Percentiles rank a stretch among this genome's conserved stretches.
These are phyloP conservation scores for Drepanosiphum platanoidis DNA, from an alignment of 2,888 invertebrate genomes.

Conservation along the genomic window DNA sequence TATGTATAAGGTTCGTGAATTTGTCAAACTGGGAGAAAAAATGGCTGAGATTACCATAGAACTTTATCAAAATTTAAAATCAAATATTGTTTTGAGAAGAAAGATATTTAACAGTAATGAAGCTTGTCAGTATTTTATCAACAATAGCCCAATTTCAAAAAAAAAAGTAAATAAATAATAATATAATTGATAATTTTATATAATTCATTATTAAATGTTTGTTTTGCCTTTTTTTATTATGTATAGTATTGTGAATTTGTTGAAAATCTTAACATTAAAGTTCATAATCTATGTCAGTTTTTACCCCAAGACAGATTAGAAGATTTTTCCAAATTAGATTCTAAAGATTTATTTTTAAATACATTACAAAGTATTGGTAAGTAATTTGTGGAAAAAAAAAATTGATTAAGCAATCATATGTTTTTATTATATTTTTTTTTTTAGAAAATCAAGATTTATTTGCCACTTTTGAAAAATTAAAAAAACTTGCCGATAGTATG, in stretches of 20 bases:
- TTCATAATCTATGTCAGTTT: slow-evolving; percentile 92
- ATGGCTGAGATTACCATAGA: slow-evolving; percentile 40
- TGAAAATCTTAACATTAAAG: slow-evolving; percentile 67
- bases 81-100: slow-evolving; percentile 46
- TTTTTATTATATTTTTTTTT: not conserved
- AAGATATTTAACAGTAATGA: slow-evolving; percentile 8
- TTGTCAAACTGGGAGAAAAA: slow-evolving; percentile 22
- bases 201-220: slow-evolving; percentile 69
- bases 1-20: slow-evolving; percentile 34
- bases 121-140: slow-evolving; percentile 22
- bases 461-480: not conserved
- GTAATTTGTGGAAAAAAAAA: slow-evolving; percentile 21
- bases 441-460: slow-evolving; percentile 47
- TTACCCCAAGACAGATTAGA: slow-evolving; percentile 96
- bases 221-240: slow-evolving; percentile 37
- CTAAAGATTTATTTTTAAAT: slow-evolving; percentile 81
- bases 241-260: slow-evolving; percentile 66
- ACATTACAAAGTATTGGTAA: slow-evolving; percentile 84
- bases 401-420: not conserved
- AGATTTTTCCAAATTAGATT: slow-evolving; percentile 92
- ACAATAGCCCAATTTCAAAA: not conserved
- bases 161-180: slow-evolving; percentile 53
- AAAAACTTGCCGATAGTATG: slow-evolving; percentile 4
- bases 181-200: not conserved
- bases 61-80: slow-evolving; percentile 27